Conservation (phyloP, 2,113 vertebrate species). For the Solea senegalensis region DNA sequence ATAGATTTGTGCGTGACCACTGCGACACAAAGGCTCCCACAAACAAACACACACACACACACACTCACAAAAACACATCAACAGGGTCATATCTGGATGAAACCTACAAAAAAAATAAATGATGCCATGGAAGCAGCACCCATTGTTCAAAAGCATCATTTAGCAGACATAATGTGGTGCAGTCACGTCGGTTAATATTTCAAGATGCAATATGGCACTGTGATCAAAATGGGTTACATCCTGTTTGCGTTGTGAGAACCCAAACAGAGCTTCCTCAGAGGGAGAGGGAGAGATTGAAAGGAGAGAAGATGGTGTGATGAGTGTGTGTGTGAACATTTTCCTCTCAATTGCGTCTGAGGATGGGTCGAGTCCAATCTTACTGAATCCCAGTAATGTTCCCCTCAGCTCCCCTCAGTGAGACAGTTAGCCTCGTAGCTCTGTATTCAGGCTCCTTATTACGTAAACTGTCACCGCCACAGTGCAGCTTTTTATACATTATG, state of each 20-base stretch:
- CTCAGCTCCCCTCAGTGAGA: slow-evolving; percentile 56
- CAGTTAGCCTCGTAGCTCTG: slow-evolving; percentile 58
- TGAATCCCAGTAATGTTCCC: slow-evolving; percentile 63
- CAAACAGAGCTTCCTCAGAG: slow-evolving; percentile 61
- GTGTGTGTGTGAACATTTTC: slow-evolving; percentile 23
- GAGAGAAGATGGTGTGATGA: slow-evolving; percentile 28
- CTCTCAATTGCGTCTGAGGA: slow-evolving; percentile 53
- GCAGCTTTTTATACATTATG: slow-evolving; percentile 49
- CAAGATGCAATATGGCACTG: slow-evolving; percentile 83
- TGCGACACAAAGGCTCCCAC: slow-evolving; percentile 47
- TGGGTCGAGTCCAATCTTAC: slow-evolving; percentile 63
- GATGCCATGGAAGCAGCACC: slow-evolving; percentile 25
- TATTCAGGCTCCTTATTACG: slow-evolving; percentile 57
- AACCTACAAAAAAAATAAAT: background rate
- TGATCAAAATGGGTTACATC: slow-evolving; percentile 83
- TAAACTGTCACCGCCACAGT: slow-evolving; percentile 59
- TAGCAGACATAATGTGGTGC: slow-evolving; percentile 73
- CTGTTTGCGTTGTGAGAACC: slow-evolving; percentile 76
- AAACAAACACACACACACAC: slow-evolving; percentile 23
- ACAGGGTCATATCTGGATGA: slow-evolving; percentile 1
- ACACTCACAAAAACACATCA: slow-evolving; percentile 2
- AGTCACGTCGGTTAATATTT: slow-evolving; percentile 80
- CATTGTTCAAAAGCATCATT: slow-evolving; percentile 68
- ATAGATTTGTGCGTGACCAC: slow-evolving; percentile 48
- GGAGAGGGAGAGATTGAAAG: slow-evolving; percentile 42